A percentile compares a stretch with the other conserved stretches of the same genome.
These are phyloP conservation scores for Oopsacas minuta DNA, from an alignment of 37 sponge, comb jelly and placozoan species.

Conservation along the genomic window DNA sequence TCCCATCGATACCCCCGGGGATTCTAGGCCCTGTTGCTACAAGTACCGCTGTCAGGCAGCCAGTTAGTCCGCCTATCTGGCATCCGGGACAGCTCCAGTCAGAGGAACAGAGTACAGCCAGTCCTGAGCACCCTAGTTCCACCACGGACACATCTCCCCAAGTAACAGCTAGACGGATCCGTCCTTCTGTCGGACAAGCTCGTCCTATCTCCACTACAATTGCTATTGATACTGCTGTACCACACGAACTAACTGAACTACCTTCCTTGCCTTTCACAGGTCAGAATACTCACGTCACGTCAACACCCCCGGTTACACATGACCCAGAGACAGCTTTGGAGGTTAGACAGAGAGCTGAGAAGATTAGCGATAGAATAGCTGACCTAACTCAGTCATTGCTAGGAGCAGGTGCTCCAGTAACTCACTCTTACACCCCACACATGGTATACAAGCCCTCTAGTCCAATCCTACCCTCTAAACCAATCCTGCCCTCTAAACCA, in stretches of 20 bases:
- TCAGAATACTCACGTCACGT: too few species aligned
- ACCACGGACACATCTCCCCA: background rate
- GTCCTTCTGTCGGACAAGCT: background rate
- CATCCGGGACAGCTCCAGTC: background rate
- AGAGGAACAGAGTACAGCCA: background rate
- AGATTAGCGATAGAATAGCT: background rate
- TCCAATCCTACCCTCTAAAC: too few species aligned
- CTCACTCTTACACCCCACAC: background rate
- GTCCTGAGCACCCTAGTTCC: background rate
- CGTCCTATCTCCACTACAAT: background rate
- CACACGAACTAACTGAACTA: background rate
- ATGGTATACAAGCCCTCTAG: background rate
- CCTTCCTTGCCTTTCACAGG: background rate
- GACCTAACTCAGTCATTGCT: background rate
- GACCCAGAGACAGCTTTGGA: background rate
- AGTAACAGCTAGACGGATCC: background rate
- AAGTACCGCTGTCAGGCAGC: background rate
- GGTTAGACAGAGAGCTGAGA: background rate
- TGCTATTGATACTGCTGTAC: background rate
- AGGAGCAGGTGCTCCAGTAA: background rate
- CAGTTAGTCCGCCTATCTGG: background rate
- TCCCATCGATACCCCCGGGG: background rate
- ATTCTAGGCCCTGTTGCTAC: background rate
- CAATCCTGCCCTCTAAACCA: background rate
- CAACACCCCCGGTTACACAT: background rate